phyloP scores from a whole-genome alignment of 1,140 invertebrate species.

The Trinorchestia longiramus region DNA sequence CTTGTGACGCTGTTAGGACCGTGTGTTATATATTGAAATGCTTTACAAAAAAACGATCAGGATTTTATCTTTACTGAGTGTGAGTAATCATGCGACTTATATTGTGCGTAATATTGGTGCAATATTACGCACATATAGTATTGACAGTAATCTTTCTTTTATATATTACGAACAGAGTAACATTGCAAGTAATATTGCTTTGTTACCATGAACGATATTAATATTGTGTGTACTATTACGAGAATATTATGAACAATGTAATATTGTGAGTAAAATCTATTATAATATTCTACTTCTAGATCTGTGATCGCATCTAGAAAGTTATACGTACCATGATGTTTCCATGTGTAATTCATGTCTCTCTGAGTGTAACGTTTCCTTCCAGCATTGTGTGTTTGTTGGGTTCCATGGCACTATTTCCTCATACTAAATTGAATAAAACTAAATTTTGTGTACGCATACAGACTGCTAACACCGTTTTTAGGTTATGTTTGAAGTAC shows the following conservation, averaged over 20 bases:
- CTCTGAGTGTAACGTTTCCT: background rate
- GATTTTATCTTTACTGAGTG: background rate
- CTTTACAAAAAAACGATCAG: background rate
- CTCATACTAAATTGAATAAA: constrained; percentile 12
- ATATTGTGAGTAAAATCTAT: background rate
- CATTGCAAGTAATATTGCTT: too few relatives aligned
- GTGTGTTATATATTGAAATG: background rate
- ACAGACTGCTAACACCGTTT: too few relatives aligned
- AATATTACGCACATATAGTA: too few relatives aligned
- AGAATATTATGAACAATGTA: too few relatives aligned
- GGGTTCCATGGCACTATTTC: background rate
- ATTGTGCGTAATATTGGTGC: too few relatives aligned
- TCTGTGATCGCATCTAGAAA: background rate
- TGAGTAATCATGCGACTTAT: background rate
- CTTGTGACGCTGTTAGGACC: too few relatives aligned
- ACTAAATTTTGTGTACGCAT: background rate
- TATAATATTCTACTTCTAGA: background rate
- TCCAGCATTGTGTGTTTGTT: background rate
- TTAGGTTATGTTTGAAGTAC: too few relatives aligned
- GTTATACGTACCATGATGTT: background rate
- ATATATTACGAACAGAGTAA: too few relatives aligned
- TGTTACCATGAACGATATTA: too few relatives aligned
- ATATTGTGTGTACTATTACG: too few relatives aligned
- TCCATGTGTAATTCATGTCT: background rate
- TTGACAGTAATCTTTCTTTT: too few relatives aligned